Evolutionary conservation across 2,888 invertebrate genomes (phyloP).

Genomic region (Calameuta filiformis): DNA sequence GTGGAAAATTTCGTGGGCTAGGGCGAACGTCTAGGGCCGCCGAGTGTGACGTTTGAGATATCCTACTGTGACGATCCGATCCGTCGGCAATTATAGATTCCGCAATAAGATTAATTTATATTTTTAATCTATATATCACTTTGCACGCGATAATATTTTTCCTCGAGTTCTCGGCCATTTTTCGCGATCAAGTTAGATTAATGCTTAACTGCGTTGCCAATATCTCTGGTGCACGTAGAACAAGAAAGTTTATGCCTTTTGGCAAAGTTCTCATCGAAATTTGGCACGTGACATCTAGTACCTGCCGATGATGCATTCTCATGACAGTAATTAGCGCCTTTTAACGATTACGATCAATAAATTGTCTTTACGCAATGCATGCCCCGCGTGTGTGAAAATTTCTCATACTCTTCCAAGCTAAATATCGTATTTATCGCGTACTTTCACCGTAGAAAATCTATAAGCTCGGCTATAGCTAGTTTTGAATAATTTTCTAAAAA

Average conservation of each 20-base stretch:
- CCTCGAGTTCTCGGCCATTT: not conserved
- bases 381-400: not conserved
- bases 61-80: not conserved
- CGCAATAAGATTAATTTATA: not conserved
- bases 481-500: not conserved
- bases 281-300: not conserved
- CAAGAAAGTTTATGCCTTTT: not conserved
- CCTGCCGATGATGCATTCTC: not conserved
- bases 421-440: not conserved
- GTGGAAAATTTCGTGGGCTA: not conserved
- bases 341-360: not conserved
- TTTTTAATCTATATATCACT: not conserved
- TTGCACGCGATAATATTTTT: not conserved
- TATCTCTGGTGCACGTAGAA: not conserved
- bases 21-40: not conserved
- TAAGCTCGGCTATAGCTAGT: not conserved
- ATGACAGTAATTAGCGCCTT: not conserved
- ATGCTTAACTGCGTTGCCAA: not conserved
- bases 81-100: not conserved
- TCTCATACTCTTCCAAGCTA: not conserved
- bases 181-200: not conserved
- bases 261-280: not conserved
- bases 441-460: not conserved
- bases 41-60: not conserved
- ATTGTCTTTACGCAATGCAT: not conserved